These are phyloP conservation scores for Vanessa tameamea DNA, from an alignment of 1,140 invertebrate species.

Conservation along the genomic window DNA sequence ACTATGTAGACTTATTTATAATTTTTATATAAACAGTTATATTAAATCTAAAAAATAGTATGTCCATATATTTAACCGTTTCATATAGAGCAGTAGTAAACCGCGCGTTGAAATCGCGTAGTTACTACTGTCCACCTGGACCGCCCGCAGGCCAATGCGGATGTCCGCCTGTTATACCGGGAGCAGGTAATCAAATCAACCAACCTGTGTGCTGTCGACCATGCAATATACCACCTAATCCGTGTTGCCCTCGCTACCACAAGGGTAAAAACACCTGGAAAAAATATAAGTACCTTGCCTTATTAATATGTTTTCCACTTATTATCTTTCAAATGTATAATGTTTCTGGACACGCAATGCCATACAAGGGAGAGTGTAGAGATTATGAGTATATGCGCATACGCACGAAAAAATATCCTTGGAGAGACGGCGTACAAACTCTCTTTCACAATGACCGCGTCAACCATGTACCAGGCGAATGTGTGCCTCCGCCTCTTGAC, in stretches of 20 bases:
- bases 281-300: slow-evolving; percentile 57
- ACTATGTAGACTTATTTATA: neutral
- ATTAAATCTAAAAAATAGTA: slow-evolving; percentile 13
- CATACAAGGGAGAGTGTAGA: slow-evolving; percentile 55
- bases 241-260: slow-evolving; percentile 57
- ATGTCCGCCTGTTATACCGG: slow-evolving; percentile 39
- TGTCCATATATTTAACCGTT: neutral
- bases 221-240: slow-evolving; percentile 57
- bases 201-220: slow-evolving; percentile 40
- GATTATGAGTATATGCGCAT: slow-evolving; percentile 73
- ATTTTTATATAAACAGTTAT: neutral
- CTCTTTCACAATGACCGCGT: slow-evolving; percentile 91
- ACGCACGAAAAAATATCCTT: slow-evolving; percentile 86
- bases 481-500: slow-evolving; percentile 76
- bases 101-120: slow-evolving; percentile 38
- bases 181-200: slow-evolving; percentile 39
- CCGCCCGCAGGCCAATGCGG: slow-evolving; percentile 37
- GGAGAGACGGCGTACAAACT: slow-evolving; percentile 90
- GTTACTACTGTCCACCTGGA: slow-evolving; percentile 54
- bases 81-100: neutral
- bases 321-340: slow-evolving; percentile 57
- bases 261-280: slow-evolving; percentile 58
- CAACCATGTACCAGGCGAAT: slow-evolving; percentile 91
- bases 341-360: slow-evolving; percentile 40
- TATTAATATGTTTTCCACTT: slow-evolving; percentile 59